Evolutionary conservation across 2,113 vertebrate species (phyloP).

Genomic region (Vimba vimba): DNA sequence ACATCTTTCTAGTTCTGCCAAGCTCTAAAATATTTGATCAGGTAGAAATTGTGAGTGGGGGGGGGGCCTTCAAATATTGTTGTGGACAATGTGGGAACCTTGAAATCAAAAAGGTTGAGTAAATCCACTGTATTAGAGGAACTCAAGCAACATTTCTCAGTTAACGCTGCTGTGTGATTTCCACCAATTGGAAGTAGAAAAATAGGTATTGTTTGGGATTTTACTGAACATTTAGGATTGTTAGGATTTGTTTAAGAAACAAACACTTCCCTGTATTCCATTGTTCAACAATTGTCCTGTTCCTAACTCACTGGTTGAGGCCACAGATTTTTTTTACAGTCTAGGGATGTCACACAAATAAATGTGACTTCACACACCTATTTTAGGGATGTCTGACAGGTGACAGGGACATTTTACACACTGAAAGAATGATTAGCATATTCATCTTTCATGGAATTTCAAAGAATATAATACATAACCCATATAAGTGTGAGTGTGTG

Average conservation of each 20-base stretch:
- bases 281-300: background rate
- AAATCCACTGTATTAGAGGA: background rate
- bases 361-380: background rate
- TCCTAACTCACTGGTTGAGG: background rate
- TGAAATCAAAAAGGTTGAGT: too few relatives aligned
- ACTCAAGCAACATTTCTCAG: background rate
- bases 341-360: background rate
- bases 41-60: too few relatives aligned
- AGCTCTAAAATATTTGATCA: too few relatives aligned
- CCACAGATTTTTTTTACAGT: background rate
- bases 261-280: background rate
- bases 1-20: too few relatives aligned
- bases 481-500: too few relatives aligned
- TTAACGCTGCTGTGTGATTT: background rate
- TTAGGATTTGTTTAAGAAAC: background rate
- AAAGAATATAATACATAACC: background rate
- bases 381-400: background rate
- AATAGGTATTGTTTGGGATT: background rate
- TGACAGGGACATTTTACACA: background rate
- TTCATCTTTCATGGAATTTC: background rate
- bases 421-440: background rate
- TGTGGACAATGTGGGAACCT: too few relatives aligned
- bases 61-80: too few relatives aligned
- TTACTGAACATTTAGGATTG: background rate
- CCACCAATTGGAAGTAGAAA: slow-evolving; percentile 10